Base-by-base conservation (phyloP, 2,797 vertebrate species). In the Borostomias antarcticus region DNA sequence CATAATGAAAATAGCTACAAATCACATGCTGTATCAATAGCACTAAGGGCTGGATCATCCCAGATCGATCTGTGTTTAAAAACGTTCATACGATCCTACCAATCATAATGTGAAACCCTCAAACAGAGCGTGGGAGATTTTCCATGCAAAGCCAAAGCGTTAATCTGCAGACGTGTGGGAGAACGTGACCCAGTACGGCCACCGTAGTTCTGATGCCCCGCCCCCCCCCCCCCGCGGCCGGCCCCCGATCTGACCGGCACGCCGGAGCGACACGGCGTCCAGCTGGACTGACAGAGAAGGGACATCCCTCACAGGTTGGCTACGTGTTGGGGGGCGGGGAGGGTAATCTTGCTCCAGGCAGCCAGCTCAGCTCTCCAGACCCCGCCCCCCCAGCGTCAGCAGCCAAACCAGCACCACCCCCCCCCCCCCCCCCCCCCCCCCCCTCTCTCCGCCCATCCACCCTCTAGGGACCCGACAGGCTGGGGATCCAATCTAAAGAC, bases 401-500 rank as follows among this genome's bases (percentile, higher is more conserved):
- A 4, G 17, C 47, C n/a, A n/a, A n/a, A 8, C 47, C 47, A 21
- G 17, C 50, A 8, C n/a, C 9, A 51, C 21, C 50, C 19, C 21
- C 3, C 48, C 48, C 10, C 10, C 15, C 45, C 17, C 45, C 45
- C 45, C 37, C 9, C 8, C 8, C 37, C 9, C 37, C 37, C 9
- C 8, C 2, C 37, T 40, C 53, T 33, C 17, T 29, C 54, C 2
- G 15, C 28, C 19, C 53, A 19, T 21, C 57, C 13, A 30, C 35
- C 40, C 58, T 17, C 40, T 26, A 8, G 58, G 58, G 58, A 61
- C 25, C 10, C 58, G 13, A 47, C 28, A 25, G 26, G 40, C 40
- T 61, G 45, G 45, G 30, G 45, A 40, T 64, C 45, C 62, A 51
- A 70, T 58, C 61, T 64, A 52, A 50, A 48, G 19, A 40, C 30